Conservation (phyloP, 2,888 invertebrate genomes). For the Slavum lentiscoides region DNA sequence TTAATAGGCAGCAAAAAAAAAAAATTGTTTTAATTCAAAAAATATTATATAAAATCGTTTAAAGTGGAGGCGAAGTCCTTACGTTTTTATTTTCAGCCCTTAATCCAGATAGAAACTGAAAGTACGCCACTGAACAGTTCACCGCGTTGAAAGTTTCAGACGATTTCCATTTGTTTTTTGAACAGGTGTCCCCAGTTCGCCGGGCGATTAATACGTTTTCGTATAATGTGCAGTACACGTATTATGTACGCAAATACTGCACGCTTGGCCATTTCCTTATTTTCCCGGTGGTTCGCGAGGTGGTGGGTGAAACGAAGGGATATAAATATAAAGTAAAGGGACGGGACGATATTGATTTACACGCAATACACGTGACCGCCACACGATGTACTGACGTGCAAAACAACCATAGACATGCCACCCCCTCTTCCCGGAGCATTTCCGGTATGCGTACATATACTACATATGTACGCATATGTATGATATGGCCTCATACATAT, state of each 20-base stretch:
- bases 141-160: background rate
- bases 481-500: no score
- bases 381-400: background rate
- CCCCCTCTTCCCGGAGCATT: background rate
- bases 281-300: background rate
- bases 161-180: background rate
- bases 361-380: no score
- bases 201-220: conserved; percentile 4
- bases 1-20: no score
- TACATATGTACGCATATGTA: no score
- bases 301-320: background rate
- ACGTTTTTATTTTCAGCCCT: no score
- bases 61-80: no score
- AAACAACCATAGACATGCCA: background rate
- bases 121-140: no score
- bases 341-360: background rate
- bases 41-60: no score
- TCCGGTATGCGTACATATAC: background rate
- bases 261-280: background rate
- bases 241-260: background rate
- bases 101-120: no score
- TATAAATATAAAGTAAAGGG: background rate
- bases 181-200: conserved; percentile 21
- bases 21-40: no score
- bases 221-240: background rate